phyloP scores from a whole-genome alignment of 2,113 vertebrate species.

The Nycticryphes semicollaris region DNA sequence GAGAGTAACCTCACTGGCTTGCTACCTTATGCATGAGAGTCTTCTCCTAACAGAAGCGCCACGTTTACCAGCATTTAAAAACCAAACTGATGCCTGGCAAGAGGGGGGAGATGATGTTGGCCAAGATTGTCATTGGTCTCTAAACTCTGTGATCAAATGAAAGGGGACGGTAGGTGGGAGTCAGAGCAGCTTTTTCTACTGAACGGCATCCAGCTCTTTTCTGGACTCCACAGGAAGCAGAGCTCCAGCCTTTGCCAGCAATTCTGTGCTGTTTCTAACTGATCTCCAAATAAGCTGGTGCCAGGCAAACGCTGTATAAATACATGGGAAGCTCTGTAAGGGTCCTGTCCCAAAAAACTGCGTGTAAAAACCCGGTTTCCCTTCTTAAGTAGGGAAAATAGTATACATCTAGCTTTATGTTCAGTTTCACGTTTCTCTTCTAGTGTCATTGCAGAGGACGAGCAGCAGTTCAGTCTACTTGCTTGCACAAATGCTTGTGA shows the following conservation, averaged over 20 bases:
- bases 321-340: neutral
- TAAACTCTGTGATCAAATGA: neutral
- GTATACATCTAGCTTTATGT: neutral
- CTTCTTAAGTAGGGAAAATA: neutral
- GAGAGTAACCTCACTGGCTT: neutral
- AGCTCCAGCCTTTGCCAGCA: neutral
- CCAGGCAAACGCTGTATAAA: neutral
- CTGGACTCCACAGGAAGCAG: neutral
- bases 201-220: neutral
- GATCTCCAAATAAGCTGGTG: neutral
- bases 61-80: neutral
- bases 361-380: neutral
- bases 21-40: neutral
- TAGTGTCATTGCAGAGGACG: neutral
- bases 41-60: neutral
- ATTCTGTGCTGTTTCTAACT: neutral
- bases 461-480: neutral
- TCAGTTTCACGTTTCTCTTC: accelerated
- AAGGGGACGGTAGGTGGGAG: neutral
- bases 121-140: neutral
- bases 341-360: neutral
- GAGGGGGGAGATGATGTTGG: neutral
- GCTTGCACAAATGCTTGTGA: neutral
- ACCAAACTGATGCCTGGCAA: accelerated
- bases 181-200: neutral